Conservation (phyloP, 2,888 invertebrate species). For the Eristalis intricaria region DNA sequence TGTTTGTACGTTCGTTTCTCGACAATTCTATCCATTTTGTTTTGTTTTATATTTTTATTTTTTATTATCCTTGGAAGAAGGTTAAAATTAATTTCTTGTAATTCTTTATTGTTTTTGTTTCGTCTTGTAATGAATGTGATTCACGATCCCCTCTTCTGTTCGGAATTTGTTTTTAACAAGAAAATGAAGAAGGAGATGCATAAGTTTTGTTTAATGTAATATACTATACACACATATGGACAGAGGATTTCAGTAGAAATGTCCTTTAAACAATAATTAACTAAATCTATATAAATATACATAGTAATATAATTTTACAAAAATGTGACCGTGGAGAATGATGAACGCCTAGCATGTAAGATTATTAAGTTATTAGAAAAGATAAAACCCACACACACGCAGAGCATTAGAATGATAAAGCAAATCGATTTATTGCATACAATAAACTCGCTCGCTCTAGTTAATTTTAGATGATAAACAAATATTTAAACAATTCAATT, state of each 20-base stretch:
- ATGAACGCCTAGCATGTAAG: constrained; percentile 49
- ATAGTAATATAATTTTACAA: constrained; percentile 52
- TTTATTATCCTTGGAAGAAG: constrained; percentile 59
- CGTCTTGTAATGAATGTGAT: constrained; percentile 65
- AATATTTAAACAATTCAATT: constrained; percentile 26
- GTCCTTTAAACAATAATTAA: constrained; percentile 53
- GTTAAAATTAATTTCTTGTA: constrained; percentile 52
- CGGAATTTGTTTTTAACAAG: constrained; percentile 39
- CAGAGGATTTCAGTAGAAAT: constrained; percentile 52
- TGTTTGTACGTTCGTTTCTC: constrained; percentile 40
- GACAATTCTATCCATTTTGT: constrained; percentile 54
- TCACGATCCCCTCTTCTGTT: constrained; percentile 47
- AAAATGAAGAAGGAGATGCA: neutral
- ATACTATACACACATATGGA: constrained; percentile 52
- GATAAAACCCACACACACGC: neutral
- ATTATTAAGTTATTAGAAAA: constrained; percentile 64
- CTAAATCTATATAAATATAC: constrained; percentile 43
- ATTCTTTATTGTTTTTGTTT: constrained; percentile 28
- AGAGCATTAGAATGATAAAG: constrained; percentile 40
- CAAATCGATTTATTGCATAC: constrained; percentile 53
- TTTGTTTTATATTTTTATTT: constrained; percentile 37
- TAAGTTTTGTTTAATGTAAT: constrained; percentile 19
- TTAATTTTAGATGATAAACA: constrained; percentile 45
- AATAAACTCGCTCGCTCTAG: constrained; percentile 62
- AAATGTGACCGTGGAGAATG: neutral